Conservation (phyloP, 2,797 vertebrate species). For the Enoplosus armatus region DNA sequence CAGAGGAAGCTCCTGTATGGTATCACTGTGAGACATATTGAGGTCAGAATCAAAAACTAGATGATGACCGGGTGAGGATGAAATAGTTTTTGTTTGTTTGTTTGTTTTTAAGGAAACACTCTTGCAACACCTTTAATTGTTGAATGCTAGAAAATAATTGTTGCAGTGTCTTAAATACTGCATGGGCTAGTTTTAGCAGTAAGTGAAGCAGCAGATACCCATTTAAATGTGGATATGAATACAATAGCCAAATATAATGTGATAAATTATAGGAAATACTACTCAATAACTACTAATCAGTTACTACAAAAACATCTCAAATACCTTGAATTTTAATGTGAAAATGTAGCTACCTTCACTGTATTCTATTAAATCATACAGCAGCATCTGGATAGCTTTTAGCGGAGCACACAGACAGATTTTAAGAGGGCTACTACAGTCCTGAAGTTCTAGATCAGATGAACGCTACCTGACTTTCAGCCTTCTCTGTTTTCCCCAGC, state of each 20-base stretch:
- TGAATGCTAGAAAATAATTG: background rate
- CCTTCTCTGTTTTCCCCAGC: background rate
- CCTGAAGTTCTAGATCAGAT: background rate
- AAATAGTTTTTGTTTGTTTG: background rate
- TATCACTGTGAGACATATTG: conserved; percentile 20
- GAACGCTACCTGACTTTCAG: background rate
- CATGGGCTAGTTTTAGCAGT: background rate
- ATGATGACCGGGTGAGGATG: background rate
- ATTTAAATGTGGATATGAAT: no score
- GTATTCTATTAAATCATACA: background rate
- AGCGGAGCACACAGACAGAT: background rate
- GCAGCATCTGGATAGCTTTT: background rate
- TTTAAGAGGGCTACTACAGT: background rate
- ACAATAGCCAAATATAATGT: no score
- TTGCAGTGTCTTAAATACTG: background rate
- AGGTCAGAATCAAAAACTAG: conserved; percentile 22
- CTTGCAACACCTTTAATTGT: background rate
- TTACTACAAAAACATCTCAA: background rate
- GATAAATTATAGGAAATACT: background rate
- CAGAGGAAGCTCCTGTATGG: background rate
- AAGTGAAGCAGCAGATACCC: no score
- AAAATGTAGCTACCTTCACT: background rate
- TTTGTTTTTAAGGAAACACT: background rate
- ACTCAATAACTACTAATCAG: background rate
- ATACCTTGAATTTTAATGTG: background rate